Evolutionary conservation across 2,797 vertebrate species (phyloP).

Genomic region (Babyrousa celebensis): DNA sequence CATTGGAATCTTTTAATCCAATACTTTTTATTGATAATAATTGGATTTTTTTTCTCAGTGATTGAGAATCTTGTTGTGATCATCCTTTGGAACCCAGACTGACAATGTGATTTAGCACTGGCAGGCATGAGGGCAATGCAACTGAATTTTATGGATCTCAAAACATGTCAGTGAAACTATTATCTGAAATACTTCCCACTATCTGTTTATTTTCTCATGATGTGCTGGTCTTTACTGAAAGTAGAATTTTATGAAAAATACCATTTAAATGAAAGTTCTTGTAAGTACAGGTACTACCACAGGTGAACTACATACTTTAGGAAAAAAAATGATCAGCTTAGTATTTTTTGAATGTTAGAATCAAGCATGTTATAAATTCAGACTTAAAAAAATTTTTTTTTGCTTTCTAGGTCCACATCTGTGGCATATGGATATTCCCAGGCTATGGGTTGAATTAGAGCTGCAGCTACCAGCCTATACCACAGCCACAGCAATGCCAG

Average conservation of each 20-base stretch:
- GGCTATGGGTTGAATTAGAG: no score
- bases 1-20: background rate
- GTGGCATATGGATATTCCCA: no score
- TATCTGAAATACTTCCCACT: conserved; percentile 63
- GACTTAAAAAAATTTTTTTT: background rate
- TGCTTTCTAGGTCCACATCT: no score
- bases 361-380: background rate
- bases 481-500: no score
- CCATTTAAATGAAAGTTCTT: background rate
- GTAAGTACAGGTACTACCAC: background rate
- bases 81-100: background rate
- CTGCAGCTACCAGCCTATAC: no score
- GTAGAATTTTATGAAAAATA: conserved; percentile 8
- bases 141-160: conserved; percentile 14
- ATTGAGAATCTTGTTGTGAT: background rate
- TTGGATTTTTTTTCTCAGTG: conserved; percentile 1
- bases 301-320: conserved; percentile 26
- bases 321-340: background rate
- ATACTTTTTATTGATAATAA: background rate
- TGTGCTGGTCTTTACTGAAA: background rate
- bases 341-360: conserved; percentile 23
- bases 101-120: background rate
- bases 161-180: background rate
- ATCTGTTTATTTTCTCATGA: conserved; percentile 15
- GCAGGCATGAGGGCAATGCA: background rate